Conservation (phyloP, 2,113 vertebrate species). For the Fulica atra region DNA sequence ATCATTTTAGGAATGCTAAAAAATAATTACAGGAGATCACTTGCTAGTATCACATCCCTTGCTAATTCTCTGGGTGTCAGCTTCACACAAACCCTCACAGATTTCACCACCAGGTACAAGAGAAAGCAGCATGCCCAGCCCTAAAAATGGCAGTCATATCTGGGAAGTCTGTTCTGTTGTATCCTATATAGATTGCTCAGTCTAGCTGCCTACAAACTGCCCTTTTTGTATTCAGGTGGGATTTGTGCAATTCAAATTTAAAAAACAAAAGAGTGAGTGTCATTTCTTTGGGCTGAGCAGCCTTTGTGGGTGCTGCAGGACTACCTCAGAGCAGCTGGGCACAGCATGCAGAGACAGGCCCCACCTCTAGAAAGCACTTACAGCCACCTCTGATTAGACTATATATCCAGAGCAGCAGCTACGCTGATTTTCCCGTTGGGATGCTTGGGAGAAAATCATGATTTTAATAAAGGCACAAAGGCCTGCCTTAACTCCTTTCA, state of each 20-base stretch:
- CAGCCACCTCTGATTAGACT: background rate
- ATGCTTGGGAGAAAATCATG: constrained; percentile 28
- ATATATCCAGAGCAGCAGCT: background rate
- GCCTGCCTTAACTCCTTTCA: constrained; percentile 7
- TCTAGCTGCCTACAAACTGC: background rate
- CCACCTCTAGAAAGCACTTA: background rate
- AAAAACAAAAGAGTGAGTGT: background rate
- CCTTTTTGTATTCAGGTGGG: background rate
- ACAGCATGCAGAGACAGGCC: background rate
- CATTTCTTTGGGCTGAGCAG: background rate
- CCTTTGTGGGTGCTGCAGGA: background rate
- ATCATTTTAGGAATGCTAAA: constrained; percentile 13
- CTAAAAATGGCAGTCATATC: background rate
- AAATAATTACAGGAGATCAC: constrained; percentile 17
- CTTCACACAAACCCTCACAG: constrained; percentile 5
- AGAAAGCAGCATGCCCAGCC: background rate
- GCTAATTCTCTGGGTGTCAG: background rate
- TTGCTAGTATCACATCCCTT: constrained; percentile 17
- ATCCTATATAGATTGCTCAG: background rate
- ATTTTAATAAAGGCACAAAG: constrained; percentile 42
- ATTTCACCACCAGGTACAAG: background rate
- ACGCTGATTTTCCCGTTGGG: background rate
- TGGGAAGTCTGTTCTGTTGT: background rate
- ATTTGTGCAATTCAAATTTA: background rate
- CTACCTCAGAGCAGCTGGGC: background rate